A percentile compares a stretch with the other conserved stretches of the same genome.
phyloP scores from a whole-genome alignment of 2,113 vertebrate species.

The Eulemur rufifrons region DNA sequence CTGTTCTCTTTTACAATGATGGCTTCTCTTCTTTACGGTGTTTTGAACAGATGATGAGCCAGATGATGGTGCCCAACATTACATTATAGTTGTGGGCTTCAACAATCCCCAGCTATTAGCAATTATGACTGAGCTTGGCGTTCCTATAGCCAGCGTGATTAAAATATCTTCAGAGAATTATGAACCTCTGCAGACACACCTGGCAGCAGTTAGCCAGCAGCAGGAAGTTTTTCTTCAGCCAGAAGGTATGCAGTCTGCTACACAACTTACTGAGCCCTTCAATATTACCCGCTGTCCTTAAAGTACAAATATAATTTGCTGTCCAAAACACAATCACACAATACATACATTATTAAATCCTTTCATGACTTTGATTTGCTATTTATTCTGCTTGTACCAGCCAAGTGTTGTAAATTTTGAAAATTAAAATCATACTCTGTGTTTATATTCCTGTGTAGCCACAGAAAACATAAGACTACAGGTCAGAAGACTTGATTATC shows the following conservation, averaged over 20 bases:
- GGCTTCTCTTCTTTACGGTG: slow-evolving; percentile 39
- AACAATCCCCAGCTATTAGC: slow-evolving; percentile 87
- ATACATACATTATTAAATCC: background rate
- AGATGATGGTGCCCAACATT: slow-evolving; percentile 93
- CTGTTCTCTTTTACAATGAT: slow-evolving; percentile 18
- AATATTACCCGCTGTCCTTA: background rate
- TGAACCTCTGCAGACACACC: slow-evolving; percentile 70
- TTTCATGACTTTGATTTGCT: slow-evolving; percentile 49
- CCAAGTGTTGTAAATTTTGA: slow-evolving; percentile 61
- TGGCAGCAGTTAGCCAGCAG: slow-evolving; percentile 71
- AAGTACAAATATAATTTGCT: background rate
- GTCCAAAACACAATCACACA: background rate
- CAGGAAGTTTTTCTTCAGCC: slow-evolving; percentile 51
- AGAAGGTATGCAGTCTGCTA: slow-evolving; percentile 80
- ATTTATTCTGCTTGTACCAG: slow-evolving; percentile 27
- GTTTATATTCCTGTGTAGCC: background rate
- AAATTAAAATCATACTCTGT: slow-evolving; percentile 57
- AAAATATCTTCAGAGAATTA: slow-evolving; percentile 87
- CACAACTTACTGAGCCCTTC: background rate
- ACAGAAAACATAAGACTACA: background rate
- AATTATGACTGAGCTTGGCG: slow-evolving; percentile 86
- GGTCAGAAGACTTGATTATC: background rate
- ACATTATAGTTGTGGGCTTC: slow-evolving; percentile 92
- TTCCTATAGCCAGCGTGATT: slow-evolving; percentile 91
- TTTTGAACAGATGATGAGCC: slow-evolving; percentile 94